A percentile compares a stretch with the other conserved stretches of the same genome.
These are phyloP conservation scores for Meles meles DNA, from an alignment of 2,113 vertebrate genomes.

Conservation along the genomic window DNA sequence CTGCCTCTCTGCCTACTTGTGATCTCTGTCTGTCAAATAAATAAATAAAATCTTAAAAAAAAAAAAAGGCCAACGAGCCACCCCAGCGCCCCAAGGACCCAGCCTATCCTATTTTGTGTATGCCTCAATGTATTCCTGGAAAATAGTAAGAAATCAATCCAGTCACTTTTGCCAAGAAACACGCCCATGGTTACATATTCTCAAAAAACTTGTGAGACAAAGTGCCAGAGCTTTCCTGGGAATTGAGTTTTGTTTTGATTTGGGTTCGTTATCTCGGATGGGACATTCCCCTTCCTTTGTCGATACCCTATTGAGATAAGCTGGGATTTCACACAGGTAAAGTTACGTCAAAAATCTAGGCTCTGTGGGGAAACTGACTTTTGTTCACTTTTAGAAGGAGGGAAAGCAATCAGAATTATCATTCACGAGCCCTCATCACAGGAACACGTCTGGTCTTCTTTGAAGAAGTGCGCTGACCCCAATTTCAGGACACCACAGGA, in stretches of 20 bases:
- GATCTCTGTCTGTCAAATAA: too few relatives aligned
- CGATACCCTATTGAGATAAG: background rate
- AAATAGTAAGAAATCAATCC: background rate
- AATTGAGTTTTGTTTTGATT: slow-evolving; percentile 31
- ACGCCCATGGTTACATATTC: background rate
- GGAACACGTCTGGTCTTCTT: background rate
- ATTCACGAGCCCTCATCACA: background rate
- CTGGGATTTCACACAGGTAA: slow-evolving; percentile 40
- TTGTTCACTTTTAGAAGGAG: slow-evolving; percentile 33
- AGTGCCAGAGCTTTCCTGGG: background rate
- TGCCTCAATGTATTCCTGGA: background rate
- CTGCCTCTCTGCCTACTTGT: too few relatives aligned
- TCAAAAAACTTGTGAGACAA: background rate
- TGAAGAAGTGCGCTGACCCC: background rate
- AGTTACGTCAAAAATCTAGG: slow-evolving; percentile 18
- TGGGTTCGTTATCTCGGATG: background rate
- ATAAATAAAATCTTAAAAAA: too few relatives aligned
- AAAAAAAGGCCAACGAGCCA: too few relatives aligned
- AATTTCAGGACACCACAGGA: slow-evolving; percentile 34
- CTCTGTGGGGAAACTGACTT: background rate
- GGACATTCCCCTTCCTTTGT: background rate
- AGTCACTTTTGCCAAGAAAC: background rate
- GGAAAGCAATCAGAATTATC: slow-evolving; percentile 3
- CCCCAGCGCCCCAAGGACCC: background rate
- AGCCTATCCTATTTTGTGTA: background rate